These are phyloP conservation scores for Ephydatia muelleri DNA, from an alignment of 37 sponge, comb jelly and placozoan species.

Conservation along the genomic window DNA sequence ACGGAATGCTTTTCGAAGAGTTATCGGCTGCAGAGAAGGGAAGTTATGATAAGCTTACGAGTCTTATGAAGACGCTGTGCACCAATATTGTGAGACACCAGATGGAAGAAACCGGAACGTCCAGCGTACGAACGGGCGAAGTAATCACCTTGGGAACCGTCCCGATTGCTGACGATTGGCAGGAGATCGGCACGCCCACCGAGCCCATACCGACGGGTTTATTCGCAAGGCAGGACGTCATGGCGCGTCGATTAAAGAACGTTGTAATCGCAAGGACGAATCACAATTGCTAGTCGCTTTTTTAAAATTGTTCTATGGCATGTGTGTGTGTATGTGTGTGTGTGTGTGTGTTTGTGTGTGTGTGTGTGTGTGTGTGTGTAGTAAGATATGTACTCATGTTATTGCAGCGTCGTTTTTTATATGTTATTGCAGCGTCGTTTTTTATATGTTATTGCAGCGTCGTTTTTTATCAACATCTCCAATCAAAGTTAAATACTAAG, in stretches of 20 bases:
- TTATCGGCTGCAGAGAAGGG: conserved; percentile 32
- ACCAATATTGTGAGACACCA: conserved; percentile 20
- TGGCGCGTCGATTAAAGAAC: background rate
- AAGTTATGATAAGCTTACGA: conserved; percentile 9
- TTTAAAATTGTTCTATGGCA: background rate
- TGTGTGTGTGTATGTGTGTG: background rate
- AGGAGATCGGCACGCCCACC: conserved; percentile 24
- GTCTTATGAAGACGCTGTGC: conserved; percentile 15
- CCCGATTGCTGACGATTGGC: conserved; percentile 36
- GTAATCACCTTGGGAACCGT: conserved; percentile 13
- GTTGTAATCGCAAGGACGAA: background rate
- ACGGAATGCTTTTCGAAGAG: conserved; percentile 46
- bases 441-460: no score
- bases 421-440: no score
- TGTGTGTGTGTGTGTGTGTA: no score
- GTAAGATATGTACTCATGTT: no score
- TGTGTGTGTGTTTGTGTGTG: background rate
- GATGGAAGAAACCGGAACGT: conserved; percentile 20
- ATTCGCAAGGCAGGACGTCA: conserved; percentile 10
- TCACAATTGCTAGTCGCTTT: background rate
- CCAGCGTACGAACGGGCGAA: background rate
- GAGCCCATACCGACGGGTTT: conserved; percentile 23
- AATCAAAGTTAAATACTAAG: no score
- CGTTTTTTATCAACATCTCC: no score
- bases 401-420: no score